A percentile compares a stretch with the other conserved stretches of the same genome.
Conservation (phyloP, 2,797 vertebrate species). For the Capromys pilorides region DNA sequence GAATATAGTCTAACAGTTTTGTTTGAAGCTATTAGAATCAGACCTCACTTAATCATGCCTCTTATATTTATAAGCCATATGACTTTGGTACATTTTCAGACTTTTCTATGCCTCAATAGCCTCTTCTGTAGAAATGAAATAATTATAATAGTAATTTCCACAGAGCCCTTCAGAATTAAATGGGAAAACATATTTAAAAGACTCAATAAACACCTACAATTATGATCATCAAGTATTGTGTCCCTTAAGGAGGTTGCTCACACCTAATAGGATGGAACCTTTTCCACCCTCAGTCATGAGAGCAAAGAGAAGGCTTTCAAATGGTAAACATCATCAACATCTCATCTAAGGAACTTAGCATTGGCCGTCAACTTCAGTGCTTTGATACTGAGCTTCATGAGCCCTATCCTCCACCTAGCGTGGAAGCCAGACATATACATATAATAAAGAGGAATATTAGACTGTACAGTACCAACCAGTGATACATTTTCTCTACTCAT, state of each 20-base stretch:
- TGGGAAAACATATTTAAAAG: conserved; percentile 47
- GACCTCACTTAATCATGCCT: neutral
- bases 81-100: neutral
- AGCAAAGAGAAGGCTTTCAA: neutral
- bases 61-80: neutral
- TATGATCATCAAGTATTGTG: neutral
- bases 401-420: too few relatives aligned
- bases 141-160: neutral
- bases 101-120: neutral
- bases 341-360: neutral
- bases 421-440: too few relatives aligned
- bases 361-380: too few relatives aligned
- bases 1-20: neutral
- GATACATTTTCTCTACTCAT: neutral
- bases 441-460: too few relatives aligned
- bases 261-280: neutral
- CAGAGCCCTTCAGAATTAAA: conserved; percentile 18
- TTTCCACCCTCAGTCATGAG: neutral
- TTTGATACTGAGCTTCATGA: too few relatives aligned
- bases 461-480: neutral
- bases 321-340: neutral
- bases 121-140: neutral
- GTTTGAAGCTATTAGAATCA: neutral
- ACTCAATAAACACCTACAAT: neutral
- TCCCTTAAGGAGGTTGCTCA: neutral